A percentile compares a stretch with the other conserved stretches of the same genome.
phyloP scores from a whole-genome alignment of 2,888 invertebrate genomes.

The Rugalucina vietnamica region DNA sequence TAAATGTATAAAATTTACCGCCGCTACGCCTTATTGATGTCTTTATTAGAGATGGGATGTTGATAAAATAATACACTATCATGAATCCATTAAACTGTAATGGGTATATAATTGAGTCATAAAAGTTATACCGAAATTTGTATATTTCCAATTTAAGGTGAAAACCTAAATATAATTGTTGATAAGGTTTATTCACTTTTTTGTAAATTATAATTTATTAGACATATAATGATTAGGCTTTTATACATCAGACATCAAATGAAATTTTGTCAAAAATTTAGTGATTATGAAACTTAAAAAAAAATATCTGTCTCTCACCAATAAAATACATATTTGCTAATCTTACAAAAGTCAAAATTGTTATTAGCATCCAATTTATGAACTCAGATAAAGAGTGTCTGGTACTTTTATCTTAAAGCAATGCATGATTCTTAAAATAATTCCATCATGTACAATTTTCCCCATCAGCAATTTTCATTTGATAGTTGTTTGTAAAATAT shows the following conservation, averaged over 20 bases:
- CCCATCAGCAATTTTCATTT: too few relatives aligned
- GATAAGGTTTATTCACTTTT: conserved; percentile 21
- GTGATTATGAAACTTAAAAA: conserved; percentile 1
- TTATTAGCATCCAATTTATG: too few relatives aligned
- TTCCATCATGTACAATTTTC: too few relatives aligned
- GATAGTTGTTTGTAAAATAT: too few relatives aligned
- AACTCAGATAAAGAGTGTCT: too few relatives aligned
- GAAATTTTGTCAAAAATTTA: not conserved
- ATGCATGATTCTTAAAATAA: too few relatives aligned
- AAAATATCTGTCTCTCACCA: too few relatives aligned
- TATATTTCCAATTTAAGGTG: not conserved
- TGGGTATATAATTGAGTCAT: conserved; percentile 58
- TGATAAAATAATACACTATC: conserved; percentile 46
- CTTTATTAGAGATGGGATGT: conserved; percentile 44
- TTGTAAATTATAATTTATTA: conserved; percentile 57
- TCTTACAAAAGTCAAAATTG: too few relatives aligned
- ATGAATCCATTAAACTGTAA: conserved; percentile 42
- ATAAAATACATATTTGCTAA: too few relatives aligned
- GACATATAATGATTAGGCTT: conserved; percentile 46
- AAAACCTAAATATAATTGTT: not conserved
- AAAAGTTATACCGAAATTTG: conserved; percentile 30
- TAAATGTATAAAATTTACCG: conserved; percentile 16
- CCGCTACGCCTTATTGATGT: conserved; percentile 38
- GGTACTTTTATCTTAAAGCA: too few relatives aligned
- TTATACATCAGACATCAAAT: conserved; percentile 21